Evolutionary conservation across 2,888 invertebrate genomes (phyloP).

Genomic region (Meta bourneti): DNA sequence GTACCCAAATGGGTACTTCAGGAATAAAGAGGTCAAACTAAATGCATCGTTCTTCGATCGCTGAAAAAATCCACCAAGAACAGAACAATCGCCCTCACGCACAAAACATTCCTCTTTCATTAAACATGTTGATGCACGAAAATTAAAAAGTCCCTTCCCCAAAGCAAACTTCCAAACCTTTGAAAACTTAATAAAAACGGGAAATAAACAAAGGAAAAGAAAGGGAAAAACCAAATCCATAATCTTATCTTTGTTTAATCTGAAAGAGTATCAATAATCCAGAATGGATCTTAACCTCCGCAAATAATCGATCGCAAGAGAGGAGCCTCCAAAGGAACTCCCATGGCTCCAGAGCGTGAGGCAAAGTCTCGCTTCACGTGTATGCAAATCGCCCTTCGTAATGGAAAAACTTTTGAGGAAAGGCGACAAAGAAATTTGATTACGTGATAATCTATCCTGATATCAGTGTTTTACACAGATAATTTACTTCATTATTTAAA

Average conservation of each 20-base stretch:
- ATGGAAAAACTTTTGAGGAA: constrained; percentile 72
- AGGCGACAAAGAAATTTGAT: constrained; percentile 75
- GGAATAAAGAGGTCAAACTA: no score
- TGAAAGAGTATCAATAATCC: constrained; percentile 71
- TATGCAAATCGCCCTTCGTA: constrained; percentile 71
- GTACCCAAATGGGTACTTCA: no score
- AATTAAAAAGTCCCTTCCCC: background rate
- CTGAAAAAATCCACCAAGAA: background rate
- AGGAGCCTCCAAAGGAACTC: constrained; percentile 21
- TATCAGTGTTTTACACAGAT: constrained; percentile 76
- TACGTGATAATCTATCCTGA: constrained; percentile 75
- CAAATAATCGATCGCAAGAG: constrained; percentile 60
- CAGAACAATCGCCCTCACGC: background rate
- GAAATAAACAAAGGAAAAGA: constrained; percentile 5
- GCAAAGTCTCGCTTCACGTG: constrained; percentile 54
- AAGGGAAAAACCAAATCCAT: constrained; percentile 54
- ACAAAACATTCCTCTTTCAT: background rate
- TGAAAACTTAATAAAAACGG: constrained; percentile 21
- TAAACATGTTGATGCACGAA: background rate
- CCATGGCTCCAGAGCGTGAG: constrained; percentile 40
- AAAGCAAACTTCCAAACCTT: constrained; percentile 26
- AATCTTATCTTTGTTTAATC: constrained; percentile 69
- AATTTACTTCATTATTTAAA: constrained; percentile 77
- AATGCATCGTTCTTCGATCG: no score
- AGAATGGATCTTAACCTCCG: constrained; percentile 60